Conservation (phyloP, 35 echinoderm and acorn worm genomes). For the Ophiothrix spiculata region DNA sequence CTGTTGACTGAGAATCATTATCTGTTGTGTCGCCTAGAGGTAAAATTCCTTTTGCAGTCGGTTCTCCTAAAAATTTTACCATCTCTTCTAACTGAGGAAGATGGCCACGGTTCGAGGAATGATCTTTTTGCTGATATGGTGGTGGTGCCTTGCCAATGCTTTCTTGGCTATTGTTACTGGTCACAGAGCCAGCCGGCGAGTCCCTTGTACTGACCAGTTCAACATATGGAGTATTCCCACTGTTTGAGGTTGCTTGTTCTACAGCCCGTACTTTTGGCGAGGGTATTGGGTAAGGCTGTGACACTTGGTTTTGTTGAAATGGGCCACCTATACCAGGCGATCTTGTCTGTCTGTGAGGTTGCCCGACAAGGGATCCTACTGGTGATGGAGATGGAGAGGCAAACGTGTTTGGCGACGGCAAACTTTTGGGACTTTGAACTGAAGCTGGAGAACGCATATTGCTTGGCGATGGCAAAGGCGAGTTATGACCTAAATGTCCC, state of each 20-base stretch:
- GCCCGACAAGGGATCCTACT: constrained; percentile 9
- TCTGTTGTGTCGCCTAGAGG: constrained; percentile 14
- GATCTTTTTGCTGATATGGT: constrained; percentile 10
- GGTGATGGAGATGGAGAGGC: constrained; percentile 13
- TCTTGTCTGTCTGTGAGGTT: constrained; percentile 21
- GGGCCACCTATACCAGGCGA: constrained; percentile 33
- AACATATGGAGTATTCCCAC: constrained; percentile 39
- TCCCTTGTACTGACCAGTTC: constrained; percentile 66
- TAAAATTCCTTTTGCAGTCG: constrained; percentile 36
- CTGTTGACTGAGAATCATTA: constrained; percentile 23
- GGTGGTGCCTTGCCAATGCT: background rate
- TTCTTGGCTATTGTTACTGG: background rate
- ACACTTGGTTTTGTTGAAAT: constrained; percentile 5
- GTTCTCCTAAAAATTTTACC: constrained; percentile 75
- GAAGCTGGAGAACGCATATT: constrained; percentile 63
- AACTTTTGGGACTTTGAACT: constrained; percentile 73
- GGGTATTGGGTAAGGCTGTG: constrained; percentile 33
- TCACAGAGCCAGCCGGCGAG: background rate
- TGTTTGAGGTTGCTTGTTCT: constrained; percentile 27
- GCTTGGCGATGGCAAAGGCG: constrained; percentile 56
- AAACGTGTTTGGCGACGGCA: constrained; percentile 65
- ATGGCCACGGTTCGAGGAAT: constrained; percentile 45
- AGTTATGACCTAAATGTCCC: constrained; percentile 37
- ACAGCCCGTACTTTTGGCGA: constrained; percentile 59
- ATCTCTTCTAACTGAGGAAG: constrained; percentile 84